Conservation (phyloP, 2,888 invertebrate species). For the Aradus depressus region DNA sequence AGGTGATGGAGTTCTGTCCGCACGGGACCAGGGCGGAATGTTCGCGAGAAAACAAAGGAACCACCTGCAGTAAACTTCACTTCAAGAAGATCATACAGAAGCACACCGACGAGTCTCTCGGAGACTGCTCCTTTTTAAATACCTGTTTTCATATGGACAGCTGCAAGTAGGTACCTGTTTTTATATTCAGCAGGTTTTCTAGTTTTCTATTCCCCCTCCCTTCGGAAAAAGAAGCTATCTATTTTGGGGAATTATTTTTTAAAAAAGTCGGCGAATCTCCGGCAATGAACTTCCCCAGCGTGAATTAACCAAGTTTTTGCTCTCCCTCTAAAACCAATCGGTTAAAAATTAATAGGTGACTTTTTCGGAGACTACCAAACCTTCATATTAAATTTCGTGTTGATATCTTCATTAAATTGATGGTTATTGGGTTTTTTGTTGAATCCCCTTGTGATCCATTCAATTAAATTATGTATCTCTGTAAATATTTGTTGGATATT, state of each 20-base stretch:
- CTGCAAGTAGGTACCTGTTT: slow-evolving; percentile 60
- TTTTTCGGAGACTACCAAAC: too few species aligned
- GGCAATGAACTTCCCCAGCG: too few species aligned
- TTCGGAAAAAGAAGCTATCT: background rate
- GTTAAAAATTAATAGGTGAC: too few species aligned
- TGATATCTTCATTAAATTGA: too few species aligned
- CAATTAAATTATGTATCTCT: too few species aligned
- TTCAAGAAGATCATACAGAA: slow-evolving; percentile 93
- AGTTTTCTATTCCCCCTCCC: background rate
- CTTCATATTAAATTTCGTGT: too few species aligned
- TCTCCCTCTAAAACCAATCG: too few species aligned
- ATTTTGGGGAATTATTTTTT: background rate
- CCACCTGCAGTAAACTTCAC: slow-evolving; percentile 74
- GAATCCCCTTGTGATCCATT: too few species aligned
- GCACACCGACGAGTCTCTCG: slow-evolving; percentile 88
- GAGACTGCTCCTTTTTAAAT: slow-evolving; percentile 95
- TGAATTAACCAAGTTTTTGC: too few species aligned
- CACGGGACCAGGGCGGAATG: slow-evolving; percentile 91
- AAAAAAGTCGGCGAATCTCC: background rate
- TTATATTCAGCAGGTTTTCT: too few species aligned
- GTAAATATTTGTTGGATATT: too few species aligned
- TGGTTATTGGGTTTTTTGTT: too few species aligned
- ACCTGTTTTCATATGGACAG: slow-evolving; percentile 99
- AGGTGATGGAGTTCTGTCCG: slow-evolving; percentile 92
- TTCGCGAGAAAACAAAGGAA: slow-evolving; percentile 34